These are phyloP conservation scores for Pelochelys cantorii DNA, from an alignment of 2,797 vertebrate species.

Conservation along the genomic window DNA sequence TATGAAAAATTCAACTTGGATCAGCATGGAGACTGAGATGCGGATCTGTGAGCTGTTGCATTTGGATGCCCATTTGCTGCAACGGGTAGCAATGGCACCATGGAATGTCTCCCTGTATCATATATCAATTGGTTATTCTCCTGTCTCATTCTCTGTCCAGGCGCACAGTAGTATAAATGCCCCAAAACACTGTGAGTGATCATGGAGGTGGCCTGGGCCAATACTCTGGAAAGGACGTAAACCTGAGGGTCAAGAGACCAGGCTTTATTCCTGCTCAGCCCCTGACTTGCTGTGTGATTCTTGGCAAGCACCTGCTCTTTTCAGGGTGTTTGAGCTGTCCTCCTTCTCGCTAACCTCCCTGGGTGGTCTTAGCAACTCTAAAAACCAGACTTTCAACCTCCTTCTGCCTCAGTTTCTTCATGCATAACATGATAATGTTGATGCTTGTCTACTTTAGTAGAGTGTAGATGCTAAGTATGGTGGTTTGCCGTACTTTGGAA, in stretches of 20 bases:
- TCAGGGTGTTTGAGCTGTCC: neutral
- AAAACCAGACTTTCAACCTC: neutral
- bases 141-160: neutral
- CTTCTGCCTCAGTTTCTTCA: neutral
- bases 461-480: neutral
- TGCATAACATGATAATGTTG: neutral
- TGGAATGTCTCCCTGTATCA: neutral
- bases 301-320: neutral
- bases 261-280: neutral
- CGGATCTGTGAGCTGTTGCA: neutral
- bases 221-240: neutral
- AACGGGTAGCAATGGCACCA: neutral
- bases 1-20: neutral
- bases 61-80: neutral
- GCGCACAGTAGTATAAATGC: neutral
- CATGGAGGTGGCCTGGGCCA: neutral
- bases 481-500: neutral
- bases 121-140: neutral
- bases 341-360: neutral
- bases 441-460: neutral
- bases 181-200: neutral
- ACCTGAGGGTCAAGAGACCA: neutral
- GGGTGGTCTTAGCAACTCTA: neutral
- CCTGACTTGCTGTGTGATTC: neutral
- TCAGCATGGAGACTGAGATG: neutral